phyloP scores from a whole-genome alignment of 1,140 invertebrate genomes.

The Panagrolaimus sp. region DNA sequence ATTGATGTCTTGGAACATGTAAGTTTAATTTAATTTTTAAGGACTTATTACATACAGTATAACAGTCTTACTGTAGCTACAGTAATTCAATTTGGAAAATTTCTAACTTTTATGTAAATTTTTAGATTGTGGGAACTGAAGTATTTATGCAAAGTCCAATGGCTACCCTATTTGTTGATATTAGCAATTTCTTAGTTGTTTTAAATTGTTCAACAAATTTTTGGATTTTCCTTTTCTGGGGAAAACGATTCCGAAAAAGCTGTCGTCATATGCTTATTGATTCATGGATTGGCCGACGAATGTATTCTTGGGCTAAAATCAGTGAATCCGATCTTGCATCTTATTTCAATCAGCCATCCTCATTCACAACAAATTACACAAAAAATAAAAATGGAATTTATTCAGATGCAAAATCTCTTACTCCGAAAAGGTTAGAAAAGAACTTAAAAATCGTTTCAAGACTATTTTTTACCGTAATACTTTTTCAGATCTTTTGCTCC shows the following conservation, averaged over 20 bases:
- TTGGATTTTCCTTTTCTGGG: conserved; percentile 56
- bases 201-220: conserved; percentile 57
- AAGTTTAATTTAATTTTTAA: conserved; percentile 17
- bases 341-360: neutral
- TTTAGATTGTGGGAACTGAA: conserved; percentile 48
- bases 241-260: conserved; percentile 43
- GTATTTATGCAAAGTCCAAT: conserved; percentile 45
- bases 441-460: too few species aligned
- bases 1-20: conserved; percentile 55
- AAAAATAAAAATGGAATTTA: neutral
- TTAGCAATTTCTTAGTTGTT: conserved; percentile 54
- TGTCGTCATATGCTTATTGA: conserved; percentile 8
- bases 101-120: conserved; percentile 14
- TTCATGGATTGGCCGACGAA: neutral
- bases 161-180: conserved; percentile 53
- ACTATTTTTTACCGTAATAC: neutral
- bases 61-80: conserved; percentile 18
- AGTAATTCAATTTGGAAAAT: neutral
- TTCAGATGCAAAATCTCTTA: too few species aligned
- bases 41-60: too few species aligned
- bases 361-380: conserved; percentile 7
- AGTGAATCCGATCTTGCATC: conserved; percentile 3
- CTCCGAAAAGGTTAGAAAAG: too few species aligned
- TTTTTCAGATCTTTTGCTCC: conserved; percentile 2
- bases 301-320: conserved; percentile 7